Evolutionary conservation across 1,140 invertebrate genomes (phyloP), one percentile per base, ranked within the genome.

Genomic region (Rhynchophorus ferrugineus): DNA sequence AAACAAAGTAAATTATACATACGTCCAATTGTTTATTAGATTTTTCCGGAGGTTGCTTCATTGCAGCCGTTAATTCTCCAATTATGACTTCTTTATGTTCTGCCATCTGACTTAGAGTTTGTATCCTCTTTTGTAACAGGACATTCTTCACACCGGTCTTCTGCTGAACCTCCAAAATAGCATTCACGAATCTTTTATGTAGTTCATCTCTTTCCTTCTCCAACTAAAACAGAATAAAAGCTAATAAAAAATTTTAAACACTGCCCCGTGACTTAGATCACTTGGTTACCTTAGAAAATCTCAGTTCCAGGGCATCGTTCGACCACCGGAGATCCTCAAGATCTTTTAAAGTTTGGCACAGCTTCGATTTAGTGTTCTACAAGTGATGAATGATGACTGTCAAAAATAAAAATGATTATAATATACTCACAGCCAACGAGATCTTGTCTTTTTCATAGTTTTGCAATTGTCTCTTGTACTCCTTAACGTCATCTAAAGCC

Each of bases 161-260:
- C 65, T 92, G 87, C 69, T 92, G 89, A 3, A 92, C 76, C 65
- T 92, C 89, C 16, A 90, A 71, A 49, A 94, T 82, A 1, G 88
- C 85, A 47, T 82, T 79, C 9, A 87, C 78, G 69, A 93, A 93
- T 68, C 82, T 80, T 5, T 77, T 70, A 63, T 90, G 85, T 14
- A 93, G 65, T 39, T 87, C 83, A 62, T 92, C 84, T 24, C 87
- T 77, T 68, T 93, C 90, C 8, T 70, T 71, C 53, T 84, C 73
- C n/a, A 82, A 73, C 78, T 81, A 48, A 34, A 16, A 33, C 3
- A 6, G 22, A 16, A 14, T n/a, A 47, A 45, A 49, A 43, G 49
- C 34, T 24, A 43, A 19, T 19, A 8, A 17, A 8, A 18, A 7
- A 7, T 18, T 24, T 29, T 7, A 17, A n/a, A 38, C 36, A 38